Evolutionary conservation across 2,797 vertebrate genomes (phyloP).

Genomic region (Chelon labrosus): DNA sequence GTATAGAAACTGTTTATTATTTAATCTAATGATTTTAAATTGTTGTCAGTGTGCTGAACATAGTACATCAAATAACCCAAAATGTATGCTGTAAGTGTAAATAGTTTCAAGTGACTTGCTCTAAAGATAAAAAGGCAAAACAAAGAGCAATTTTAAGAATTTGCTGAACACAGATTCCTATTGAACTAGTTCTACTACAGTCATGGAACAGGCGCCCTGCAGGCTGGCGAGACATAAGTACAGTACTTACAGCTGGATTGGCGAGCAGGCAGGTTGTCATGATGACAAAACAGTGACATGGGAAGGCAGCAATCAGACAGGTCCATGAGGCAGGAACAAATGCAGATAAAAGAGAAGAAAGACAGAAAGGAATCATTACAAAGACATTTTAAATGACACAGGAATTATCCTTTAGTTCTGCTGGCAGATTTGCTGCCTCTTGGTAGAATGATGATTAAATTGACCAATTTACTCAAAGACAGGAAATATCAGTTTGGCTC

Average conservation of each 20-base stretch:
- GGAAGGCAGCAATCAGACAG: background rate
- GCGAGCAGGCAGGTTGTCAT: constrained; percentile 15
- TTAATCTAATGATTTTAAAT: background rate
- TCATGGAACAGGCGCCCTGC: no score
- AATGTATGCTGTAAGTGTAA: background rate
- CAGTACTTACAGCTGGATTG: constrained; percentile 67
- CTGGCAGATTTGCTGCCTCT: background rate
- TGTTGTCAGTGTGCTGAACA: background rate
- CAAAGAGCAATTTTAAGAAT: background rate
- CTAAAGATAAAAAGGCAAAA: background rate
- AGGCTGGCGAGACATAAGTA: background rate
- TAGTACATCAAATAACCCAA: background rate
- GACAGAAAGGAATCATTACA: constrained; percentile 11
- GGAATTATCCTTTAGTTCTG: background rate
- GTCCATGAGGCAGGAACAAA: constrained; percentile 23
- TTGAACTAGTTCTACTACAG: no score
- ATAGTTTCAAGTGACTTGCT: background rate
- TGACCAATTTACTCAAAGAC: background rate
- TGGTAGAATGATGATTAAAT: background rate
- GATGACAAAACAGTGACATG: background rate
- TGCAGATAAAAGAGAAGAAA: constrained; percentile 22
- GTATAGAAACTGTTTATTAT: background rate
- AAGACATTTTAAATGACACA: background rate
- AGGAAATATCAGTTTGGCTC: background rate
- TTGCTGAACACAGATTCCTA: background rate